Evolutionary conservation across 2,797 vertebrate genomes (phyloP).

Genomic region (Diplodus puntazzo): DNA sequence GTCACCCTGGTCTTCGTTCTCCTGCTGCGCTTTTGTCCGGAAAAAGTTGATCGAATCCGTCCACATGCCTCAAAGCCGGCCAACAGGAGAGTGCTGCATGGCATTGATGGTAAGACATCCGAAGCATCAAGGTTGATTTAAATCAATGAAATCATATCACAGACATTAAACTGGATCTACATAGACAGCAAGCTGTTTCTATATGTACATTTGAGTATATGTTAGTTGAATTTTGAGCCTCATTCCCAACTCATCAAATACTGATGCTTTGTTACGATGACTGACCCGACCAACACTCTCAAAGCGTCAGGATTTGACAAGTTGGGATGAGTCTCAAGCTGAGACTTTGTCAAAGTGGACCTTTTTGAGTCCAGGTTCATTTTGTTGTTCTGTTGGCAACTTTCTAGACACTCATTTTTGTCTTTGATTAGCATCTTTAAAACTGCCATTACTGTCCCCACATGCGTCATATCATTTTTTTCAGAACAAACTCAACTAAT

Average conservation of each 20-base stretch:
- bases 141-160: background rate
- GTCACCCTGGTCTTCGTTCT: slow-evolving; percentile 89
- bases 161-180: background rate
- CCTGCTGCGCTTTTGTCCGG: slow-evolving; percentile 85
- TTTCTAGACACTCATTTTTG: background rate
- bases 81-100: slow-evolving; percentile 77
- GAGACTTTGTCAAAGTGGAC: too few species aligned
- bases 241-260: too few species aligned
- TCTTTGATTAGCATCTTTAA: background rate
- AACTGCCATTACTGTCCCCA: background rate
- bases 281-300: too few species aligned
- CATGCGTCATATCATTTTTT: background rate
- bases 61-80: slow-evolving; percentile 8
- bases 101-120: slow-evolving; percentile 83
- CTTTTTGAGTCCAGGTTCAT: background rate
- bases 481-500: too few species aligned
- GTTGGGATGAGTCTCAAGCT: too few species aligned
- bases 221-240: too few species aligned
- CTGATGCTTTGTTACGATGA: too few species aligned
- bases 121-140: background rate
- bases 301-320: too few species aligned
- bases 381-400: background rate
- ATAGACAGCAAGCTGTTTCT: background rate
- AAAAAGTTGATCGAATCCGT: slow-evolving; percentile 78
- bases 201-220: background rate